Conservation (phyloP, 2,797 vertebrate genomes). For the Delichon dasypus region DNA sequence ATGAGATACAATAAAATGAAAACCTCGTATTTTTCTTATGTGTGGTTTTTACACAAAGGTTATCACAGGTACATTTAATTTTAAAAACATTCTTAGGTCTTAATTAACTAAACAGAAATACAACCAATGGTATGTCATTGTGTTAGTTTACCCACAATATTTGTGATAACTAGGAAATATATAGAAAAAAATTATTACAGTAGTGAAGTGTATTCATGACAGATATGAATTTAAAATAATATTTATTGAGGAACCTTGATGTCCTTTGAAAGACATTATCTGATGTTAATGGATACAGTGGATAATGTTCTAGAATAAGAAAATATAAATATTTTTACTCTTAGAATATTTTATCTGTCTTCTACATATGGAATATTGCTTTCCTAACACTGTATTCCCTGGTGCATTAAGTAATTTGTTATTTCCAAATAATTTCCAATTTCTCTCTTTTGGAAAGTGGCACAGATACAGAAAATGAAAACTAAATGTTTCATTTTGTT, state of each 20-base stretch:
- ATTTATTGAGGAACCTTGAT: not conserved
- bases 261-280: not conserved
- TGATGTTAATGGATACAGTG: not conserved
- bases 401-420: not conserved
- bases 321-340: not conserved
- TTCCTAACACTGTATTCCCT: not conserved
- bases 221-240: not conserved
- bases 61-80: not conserved
- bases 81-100: not conserved
- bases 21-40: not conserved
- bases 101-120: not conserved
- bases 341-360: not conserved
- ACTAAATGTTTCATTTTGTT: not conserved
- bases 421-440: constrained; percentile 7
- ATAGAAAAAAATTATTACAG: not conserved
- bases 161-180: not conserved
- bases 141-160: not conserved
- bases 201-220: not conserved
- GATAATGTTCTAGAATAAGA: not conserved
- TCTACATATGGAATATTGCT: not conserved
- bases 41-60: not conserved
- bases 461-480: not conserved
- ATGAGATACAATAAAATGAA: not conserved
- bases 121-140: too few species aligned
- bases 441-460: not conserved